phyloP scores from a whole-genome alignment of 2,797 vertebrate species.

The Acrocephalus scirpaceus region DNA sequence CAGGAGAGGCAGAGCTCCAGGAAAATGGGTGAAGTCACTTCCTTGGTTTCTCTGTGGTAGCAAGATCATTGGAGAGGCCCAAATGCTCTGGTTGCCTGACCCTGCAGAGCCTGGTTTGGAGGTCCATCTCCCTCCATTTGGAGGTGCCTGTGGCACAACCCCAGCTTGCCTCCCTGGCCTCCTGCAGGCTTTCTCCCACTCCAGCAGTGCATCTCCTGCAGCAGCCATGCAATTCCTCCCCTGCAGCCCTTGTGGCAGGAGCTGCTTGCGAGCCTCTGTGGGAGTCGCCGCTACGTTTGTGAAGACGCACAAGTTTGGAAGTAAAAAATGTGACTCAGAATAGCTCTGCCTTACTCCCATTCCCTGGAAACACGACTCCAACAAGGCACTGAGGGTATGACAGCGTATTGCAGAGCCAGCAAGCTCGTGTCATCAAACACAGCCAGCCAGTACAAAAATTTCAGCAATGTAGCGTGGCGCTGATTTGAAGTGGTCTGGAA shows the following conservation, averaged over 20 bases:
- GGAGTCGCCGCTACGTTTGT: background rate
- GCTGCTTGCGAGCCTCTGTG: conserved; percentile 10
- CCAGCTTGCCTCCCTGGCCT: background rate
- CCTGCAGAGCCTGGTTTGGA: background rate
- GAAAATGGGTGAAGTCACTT: background rate
- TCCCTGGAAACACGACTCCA: conserved; percentile 23
- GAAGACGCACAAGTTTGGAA: background rate
- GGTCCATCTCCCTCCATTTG: background rate
- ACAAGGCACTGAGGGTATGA: background rate
- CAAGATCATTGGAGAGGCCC: rapidly evolving
- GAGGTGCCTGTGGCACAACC: background rate
- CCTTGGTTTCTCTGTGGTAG: rapidly evolving
- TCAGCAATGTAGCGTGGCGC: rapidly evolving
- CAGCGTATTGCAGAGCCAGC: background rate
- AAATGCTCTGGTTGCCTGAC: background rate
- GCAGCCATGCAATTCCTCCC: background rate
- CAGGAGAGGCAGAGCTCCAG: background rate
- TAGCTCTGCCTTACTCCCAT: conserved; percentile 40
- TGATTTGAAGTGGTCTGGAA: conserved; percentile 19
- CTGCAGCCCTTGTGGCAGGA: conserved; percentile 2
- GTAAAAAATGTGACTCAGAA: conserved; percentile 5
- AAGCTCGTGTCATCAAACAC: background rate
- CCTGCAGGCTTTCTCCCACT: background rate
- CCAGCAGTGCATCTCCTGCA: conserved; percentile 1
- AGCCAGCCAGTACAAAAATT: background rate